Percentiles rank a stretch among this genome's conserved stretches.
Conservation (phyloP, 2,888 invertebrate genomes). For the Muscina levida region DNA sequence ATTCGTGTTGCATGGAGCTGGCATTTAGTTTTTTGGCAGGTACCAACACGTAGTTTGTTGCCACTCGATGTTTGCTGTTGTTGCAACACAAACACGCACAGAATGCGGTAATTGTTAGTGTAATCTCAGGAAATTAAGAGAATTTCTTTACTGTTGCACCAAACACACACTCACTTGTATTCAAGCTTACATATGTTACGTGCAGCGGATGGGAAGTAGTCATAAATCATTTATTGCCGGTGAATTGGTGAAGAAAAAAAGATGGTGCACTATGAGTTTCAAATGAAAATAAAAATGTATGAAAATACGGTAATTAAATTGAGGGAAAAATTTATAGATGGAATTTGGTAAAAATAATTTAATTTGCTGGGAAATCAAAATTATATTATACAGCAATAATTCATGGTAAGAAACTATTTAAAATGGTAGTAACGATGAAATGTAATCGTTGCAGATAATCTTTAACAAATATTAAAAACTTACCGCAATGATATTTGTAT, state of each 20-base stretch:
- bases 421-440: too few species aligned
- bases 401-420: too few species aligned
- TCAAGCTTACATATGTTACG: slow-evolving; percentile 5
- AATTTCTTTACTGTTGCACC: slow-evolving; percentile 18
- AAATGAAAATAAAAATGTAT: slow-evolving; percentile 14
- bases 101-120: slow-evolving; percentile 55
- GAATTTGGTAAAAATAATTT: too few species aligned
- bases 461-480: too few species aligned
- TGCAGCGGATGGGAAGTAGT: slow-evolving; percentile 18
- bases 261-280: too few species aligned
- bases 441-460: too few species aligned
- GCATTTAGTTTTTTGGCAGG: slow-evolving; percentile 43
- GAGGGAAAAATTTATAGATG: not conserved
- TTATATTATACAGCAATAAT: too few species aligned
- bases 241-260: too few species aligned
- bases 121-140: slow-evolving; percentile 47
- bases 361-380: too few species aligned
- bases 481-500: too few species aligned
- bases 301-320: not conserved
- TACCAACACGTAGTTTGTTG: slow-evolving; percentile 48
- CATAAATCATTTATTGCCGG: slow-evolving; percentile 24
- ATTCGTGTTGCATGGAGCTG: slow-evolving; percentile 22
- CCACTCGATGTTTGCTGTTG: not conserved
- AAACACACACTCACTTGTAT: too few species aligned
- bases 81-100: slow-evolving; percentile 47